Base-by-base conservation (phyloP, 2,888 invertebrate species). In the Acronicta leporina region DNA sequence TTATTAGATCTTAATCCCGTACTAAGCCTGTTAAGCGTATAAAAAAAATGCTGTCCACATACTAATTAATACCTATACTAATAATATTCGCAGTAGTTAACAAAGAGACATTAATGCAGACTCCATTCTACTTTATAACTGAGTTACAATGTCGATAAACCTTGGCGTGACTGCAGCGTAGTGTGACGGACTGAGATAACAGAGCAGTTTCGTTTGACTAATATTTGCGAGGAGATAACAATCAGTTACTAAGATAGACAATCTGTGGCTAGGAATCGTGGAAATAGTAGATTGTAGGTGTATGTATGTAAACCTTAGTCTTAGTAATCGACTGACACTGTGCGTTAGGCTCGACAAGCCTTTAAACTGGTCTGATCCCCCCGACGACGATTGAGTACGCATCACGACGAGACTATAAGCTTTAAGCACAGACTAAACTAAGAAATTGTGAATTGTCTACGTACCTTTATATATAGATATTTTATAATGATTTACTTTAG, bases 341-440 rank as follows among this genome's bases (percentile, higher is more conserved):
- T 61, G 63, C 68, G 63, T 71, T 58, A 81, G 84, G 86, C 86
- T 75, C 66, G 55, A 77, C 83, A 81, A 68, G 86, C 86, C 85
- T 83, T 52, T 81, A 85, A 85, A 86, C 72, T 82, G 84, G 80
- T 77, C 77, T 63, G 73, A 72, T 70, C 83, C 81, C 82, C 80
- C 79, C 82, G 79, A 78, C 82, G 79, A 78, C 41, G 51, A 45
- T 48, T 55, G 64, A 82, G 63, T 68, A 71, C 58, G 68, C 78
- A 81, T 77, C 74, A 60, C 76, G 73, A 82, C 77, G 82, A 77
- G 80, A 85, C 63, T 71, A 73, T 83, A 84, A 90, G 90, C 90
- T 91, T 90, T 90, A 91, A 91, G 84, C 73, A 76, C 82, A 87
- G 84, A 89, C 85, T 88, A 87, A 83, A 75, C 74, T 83, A 79